Evolutionary conservation across 2,888 invertebrate species (phyloP), one percentile per base, ranked within the genome.

Genomic region (Apocheima hispidaria): DNA sequence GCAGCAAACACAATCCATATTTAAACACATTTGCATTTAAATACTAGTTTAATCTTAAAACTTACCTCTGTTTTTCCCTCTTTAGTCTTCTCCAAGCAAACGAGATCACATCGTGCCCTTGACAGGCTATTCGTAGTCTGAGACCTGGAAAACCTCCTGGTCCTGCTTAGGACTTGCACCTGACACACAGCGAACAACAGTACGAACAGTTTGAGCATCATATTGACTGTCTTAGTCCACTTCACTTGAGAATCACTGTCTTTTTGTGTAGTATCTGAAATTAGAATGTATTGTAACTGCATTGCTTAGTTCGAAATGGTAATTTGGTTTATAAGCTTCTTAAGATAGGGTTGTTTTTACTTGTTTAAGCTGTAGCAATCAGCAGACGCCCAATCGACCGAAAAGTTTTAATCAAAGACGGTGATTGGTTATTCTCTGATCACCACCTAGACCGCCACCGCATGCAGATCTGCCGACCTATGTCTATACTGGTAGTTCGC

Each of bases 41-140:
- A 3, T 23, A 2, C 2, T 12, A 1, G 40, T 41, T 1, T 4
- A 7, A 14, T 23, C 4, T 9, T 9, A 0, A 18, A 44, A 43
- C 78, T 85, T 68, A 93, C 93, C 86, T 85, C 78, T n/a, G 81
- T 69, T 72, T 81, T 92, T 10, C 71, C 79, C 26, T 90, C 87
- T 64, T 87, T 86, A 65, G 74, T 84, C 40, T 82, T 81, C 35
- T 91, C 90, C 69, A 89, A 88, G 75, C 95, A 95, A 68, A 90
- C 88, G 18, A 94, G 88, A 69, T 95, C 94, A 77, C 95, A 95
- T 66, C 94, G 90, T n/a, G 94, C 94, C 56, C 93, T 93, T 52
- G 93, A 90, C 60, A 95, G 79, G 12, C 94, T 92, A 61, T 93
- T 94, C 30, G 90, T 94, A 26, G 90, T 83, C 69, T 92, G 87